Base-by-base conservation (phyloP, 37 sponge, comb jelly and placozoan genomes). In the Chondrosia reniformis region DNA sequence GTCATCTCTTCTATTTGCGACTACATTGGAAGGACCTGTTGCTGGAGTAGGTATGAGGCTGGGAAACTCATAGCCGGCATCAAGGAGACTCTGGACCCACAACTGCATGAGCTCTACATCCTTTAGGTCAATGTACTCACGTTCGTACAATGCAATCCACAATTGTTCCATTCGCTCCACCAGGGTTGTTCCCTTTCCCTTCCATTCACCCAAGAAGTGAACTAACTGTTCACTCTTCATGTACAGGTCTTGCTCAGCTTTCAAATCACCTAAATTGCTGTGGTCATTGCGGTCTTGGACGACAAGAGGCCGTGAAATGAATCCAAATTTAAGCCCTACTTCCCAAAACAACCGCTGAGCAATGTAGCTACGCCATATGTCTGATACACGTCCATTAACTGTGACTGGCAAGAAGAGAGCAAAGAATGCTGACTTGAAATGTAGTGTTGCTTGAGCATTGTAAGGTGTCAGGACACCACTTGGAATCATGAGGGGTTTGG, bases 281-380 rank as follows among this genome's bases (percentile, higher is more conserved):
- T 88, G 83, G 3, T 13, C 58, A 66, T 88, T 88, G 55, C 88
- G 56, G 9, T 79, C 73, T 27, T 88, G 83, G 0, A 75, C 64
- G 1, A 88, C 80, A 1, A 74, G 36, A 43, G 88, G 81, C 22
- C 75, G 63, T 24, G 79, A 46, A 32, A 73, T 33, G 30, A 87
- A 80, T 3, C 77, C 81, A 8, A 77, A n/a, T 10, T 43, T 62
- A 9, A 81, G 69, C 4, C 83, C 83, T 19, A 66, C 78, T n/a
- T 83, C 83, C 83, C 83, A 83, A 28, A 76, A 76, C 49, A 83
- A 33, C 54, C 83, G 31, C 65, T 84, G 78, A 12, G 77, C 79
- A 66, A 74, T 31, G 73, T 84, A 84, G 74, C 84, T 79, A 17
- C 88, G 79, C 88, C 88, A 88, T 10, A 88, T 83, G 61, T 88